A percentile compares a stretch with the other conserved stretches of the same genome.
phyloP scores from a whole-genome alignment of 2,888 invertebrate genomes.

The Scaeva pyrastri region DNA sequence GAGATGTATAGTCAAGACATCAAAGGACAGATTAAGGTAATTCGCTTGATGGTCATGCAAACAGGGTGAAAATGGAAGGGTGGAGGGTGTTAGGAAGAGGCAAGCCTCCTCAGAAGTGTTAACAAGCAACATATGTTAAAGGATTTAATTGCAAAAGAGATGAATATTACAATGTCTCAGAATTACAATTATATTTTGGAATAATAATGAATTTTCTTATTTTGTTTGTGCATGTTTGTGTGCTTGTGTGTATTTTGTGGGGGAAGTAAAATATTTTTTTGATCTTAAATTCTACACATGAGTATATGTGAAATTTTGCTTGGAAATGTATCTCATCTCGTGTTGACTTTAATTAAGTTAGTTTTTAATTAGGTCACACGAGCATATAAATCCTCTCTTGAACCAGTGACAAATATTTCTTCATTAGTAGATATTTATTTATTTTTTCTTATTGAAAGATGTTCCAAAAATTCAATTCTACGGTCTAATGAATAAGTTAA shows the following conservation, averaged over 20 bases:
- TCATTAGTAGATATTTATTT: neutral
- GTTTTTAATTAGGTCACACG: neutral
- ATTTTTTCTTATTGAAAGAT: neutral
- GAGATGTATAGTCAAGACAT: constrained; percentile 4
- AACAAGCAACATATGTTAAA: neutral
- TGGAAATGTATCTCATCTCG: neutral
- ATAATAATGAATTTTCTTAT: constrained; percentile 9
- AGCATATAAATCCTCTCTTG: neutral
- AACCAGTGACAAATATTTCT: neutral
- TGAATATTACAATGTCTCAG: constrained; percentile 7
- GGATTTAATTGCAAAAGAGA: neutral
- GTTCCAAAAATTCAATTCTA: neutral
- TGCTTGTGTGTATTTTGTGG: no score
- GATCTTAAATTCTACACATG: neutral
- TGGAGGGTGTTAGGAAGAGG: no score
- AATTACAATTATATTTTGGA: neutral
- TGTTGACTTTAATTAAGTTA: neutral
- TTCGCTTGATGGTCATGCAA: constrained; percentile 28
- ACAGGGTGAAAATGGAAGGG: neutral
- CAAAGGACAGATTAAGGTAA: constrained; percentile 31
- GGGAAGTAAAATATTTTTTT: neutral
- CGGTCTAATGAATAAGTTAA: neutral
- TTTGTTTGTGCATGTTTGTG: no score
- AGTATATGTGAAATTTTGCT: neutral
- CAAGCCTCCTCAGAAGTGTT: constrained; percentile 12